These are phyloP conservation scores for Erannis defoliaria DNA, from an alignment of 2,888 invertebrate genomes.

Conservation along the genomic window DNA sequence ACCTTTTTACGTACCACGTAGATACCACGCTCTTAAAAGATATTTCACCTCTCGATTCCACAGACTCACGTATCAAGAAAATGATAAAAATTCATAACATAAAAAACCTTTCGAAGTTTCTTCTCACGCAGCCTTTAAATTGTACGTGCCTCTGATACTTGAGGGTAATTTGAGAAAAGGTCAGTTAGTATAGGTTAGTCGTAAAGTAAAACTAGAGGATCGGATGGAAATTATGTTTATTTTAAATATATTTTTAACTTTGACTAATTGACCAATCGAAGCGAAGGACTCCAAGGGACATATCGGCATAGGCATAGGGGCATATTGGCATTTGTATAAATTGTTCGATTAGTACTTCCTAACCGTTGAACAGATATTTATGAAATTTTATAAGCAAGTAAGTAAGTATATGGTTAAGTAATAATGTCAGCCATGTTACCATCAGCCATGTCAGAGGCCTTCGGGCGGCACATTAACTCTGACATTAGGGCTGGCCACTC, in stretches of 20 bases:
- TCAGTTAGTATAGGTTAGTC: constrained; percentile 8
- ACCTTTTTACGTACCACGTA: not conserved
- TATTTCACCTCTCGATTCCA: not conserved
- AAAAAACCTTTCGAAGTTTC: constrained; percentile 14
- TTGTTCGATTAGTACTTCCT: no score
- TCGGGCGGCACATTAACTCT: no score
- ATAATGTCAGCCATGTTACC: no score
- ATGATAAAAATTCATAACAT: constrained; percentile 14
- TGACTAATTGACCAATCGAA: no score
- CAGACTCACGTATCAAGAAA: constrained; percentile 4
- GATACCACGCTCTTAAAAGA: not conserved
- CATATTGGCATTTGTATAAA: no score
- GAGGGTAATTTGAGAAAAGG: constrained; percentile 18
- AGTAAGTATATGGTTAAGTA: no score
- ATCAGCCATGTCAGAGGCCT: no score
- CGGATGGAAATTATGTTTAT: not conserved
- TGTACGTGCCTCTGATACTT: constrained; percentile 27
- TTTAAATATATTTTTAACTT: not conserved
- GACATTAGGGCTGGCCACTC: no score
- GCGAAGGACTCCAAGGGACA: no score
- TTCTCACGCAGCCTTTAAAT: constrained; percentile 23
- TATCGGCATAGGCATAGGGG: no score
- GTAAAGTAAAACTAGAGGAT: constrained; percentile 6
- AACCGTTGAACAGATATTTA: no score
- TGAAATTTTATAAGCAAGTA: no score